These are phyloP conservation scores for Lacanobia wlatinum DNA, from an alignment of 2,888 invertebrate species.

Conservation along the genomic window DNA sequence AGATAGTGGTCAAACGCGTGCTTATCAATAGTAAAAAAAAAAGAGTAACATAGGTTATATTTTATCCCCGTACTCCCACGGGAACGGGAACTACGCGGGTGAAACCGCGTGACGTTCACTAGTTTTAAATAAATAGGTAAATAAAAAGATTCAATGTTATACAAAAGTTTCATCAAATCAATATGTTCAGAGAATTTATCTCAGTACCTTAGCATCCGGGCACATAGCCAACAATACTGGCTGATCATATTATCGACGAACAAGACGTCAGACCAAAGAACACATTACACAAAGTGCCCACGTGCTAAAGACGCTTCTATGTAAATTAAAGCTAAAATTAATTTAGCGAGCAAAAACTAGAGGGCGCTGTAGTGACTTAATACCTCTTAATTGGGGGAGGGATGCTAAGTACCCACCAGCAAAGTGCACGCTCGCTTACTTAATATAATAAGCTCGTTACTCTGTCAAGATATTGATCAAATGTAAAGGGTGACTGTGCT, in stretches of 20 bases:
- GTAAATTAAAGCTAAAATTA: slow-evolving; percentile 49
- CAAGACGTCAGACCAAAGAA: slow-evolving; percentile 2
- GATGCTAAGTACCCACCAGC: slow-evolving; percentile 35
- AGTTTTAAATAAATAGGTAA: no score
- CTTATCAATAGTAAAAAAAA: no score
- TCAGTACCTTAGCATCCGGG: not conserved
- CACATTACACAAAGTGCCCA: slow-evolving; percentile 31
- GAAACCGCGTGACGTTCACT: no score
- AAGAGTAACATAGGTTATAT: no score
- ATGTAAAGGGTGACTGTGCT: slow-evolving; percentile 3
- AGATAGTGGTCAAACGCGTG: no score
- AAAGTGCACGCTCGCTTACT: slow-evolving; percentile 52
- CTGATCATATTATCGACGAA: no score
- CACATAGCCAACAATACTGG: not conserved
- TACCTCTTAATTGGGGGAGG: slow-evolving; percentile 46
- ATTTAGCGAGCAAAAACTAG: slow-evolving; percentile 40
- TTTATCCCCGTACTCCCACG: no score
- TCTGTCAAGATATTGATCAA: slow-evolving; percentile 37
- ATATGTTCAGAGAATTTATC: not conserved
- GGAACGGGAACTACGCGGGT: no score
- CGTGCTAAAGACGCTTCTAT: slow-evolving; percentile 26
- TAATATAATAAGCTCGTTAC: slow-evolving; percentile 44
- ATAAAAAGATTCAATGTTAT: no score
- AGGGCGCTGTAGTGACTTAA: slow-evolving; percentile 31
- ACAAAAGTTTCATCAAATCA: not conserved